These are phyloP conservation scores for Muscicapa adusta DNA, from an alignment of 2,113 vertebrate species.

Conservation along the genomic window DNA sequence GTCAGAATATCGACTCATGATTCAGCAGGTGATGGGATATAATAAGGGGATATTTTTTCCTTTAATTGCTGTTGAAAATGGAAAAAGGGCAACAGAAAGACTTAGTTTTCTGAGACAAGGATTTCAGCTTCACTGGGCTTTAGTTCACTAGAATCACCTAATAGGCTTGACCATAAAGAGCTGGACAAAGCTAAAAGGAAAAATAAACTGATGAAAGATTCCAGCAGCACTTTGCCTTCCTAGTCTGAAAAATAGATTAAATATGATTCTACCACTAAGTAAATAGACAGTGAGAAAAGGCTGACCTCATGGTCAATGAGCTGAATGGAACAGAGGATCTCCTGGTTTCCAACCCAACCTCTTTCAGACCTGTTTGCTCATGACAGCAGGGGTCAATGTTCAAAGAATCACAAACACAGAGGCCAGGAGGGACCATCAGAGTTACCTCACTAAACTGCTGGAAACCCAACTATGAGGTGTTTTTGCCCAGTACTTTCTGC, in stretches of 20 bases:
- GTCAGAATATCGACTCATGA: background rate
- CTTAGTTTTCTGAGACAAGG: background rate
- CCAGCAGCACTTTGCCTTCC: background rate
- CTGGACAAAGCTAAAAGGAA: background rate
- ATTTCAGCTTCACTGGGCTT: background rate
- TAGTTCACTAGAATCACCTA: background rate
- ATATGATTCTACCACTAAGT: background rate
- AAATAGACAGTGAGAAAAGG: background rate
- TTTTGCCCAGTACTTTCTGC: background rate
- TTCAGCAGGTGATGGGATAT: conserved; percentile 22
- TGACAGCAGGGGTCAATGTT: background rate
- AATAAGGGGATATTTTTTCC: conserved; percentile 11
- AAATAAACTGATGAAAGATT: background rate
- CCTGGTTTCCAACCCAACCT: background rate
- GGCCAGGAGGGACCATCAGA: background rate
- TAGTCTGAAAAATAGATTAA: background rate
- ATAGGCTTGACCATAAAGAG: background rate
- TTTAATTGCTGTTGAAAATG: conserved; percentile 35
- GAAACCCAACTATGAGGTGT: background rate
- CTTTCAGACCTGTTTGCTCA: background rate
- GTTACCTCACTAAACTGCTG: background rate
- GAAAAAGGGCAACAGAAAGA: background rate
- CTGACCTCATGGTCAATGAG: background rate
- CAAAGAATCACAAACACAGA: background rate
- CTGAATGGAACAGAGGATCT: background rate